Evolutionary conservation across 2,797 vertebrate species (phyloP).

Genomic region (Chromis chromis): DNA sequence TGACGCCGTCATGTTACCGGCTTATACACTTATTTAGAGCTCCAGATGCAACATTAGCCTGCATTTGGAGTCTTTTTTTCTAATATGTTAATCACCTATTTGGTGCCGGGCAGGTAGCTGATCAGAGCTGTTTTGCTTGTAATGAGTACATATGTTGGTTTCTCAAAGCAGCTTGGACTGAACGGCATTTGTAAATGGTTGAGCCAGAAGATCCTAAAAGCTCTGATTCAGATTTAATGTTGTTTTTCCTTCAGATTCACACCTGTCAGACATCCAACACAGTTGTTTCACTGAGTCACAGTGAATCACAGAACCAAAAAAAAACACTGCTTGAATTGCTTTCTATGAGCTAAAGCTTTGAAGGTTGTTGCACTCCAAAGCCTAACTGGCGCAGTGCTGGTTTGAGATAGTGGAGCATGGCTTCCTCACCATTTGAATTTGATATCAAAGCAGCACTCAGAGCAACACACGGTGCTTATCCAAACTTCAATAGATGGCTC

Average conservation of each 20-base stretch:
- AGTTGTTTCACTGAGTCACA: neutral
- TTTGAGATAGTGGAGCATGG: neutral
- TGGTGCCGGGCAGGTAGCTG: neutral
- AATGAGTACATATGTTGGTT: neutral
- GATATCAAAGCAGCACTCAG: neutral
- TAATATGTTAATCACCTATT: neutral
- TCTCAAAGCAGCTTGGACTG: neutral
- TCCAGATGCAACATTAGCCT: too few relatives aligned
- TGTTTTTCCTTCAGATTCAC: neutral
- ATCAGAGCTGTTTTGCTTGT: neutral
- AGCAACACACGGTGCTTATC: neutral
- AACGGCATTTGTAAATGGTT: neutral
- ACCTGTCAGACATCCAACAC: neutral
- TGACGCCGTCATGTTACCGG: too few relatives aligned
- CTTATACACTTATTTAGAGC: too few relatives aligned
- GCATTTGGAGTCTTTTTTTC: too few relatives aligned
- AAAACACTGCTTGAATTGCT: neutral
- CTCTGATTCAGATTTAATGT: neutral
- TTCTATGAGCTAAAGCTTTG: conserved; percentile 1
- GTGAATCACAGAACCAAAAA: neutral
- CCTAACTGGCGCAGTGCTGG: neutral
- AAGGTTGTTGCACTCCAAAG: neutral
- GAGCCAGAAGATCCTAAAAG: neutral
- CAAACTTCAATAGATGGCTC: neutral
- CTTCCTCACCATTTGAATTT: neutral